A percentile compares a stretch with the other conserved stretches of the same genome.
phyloP scores from a whole-genome alignment of 2,113 vertebrate genomes.

The Smithornis capensis region DNA sequence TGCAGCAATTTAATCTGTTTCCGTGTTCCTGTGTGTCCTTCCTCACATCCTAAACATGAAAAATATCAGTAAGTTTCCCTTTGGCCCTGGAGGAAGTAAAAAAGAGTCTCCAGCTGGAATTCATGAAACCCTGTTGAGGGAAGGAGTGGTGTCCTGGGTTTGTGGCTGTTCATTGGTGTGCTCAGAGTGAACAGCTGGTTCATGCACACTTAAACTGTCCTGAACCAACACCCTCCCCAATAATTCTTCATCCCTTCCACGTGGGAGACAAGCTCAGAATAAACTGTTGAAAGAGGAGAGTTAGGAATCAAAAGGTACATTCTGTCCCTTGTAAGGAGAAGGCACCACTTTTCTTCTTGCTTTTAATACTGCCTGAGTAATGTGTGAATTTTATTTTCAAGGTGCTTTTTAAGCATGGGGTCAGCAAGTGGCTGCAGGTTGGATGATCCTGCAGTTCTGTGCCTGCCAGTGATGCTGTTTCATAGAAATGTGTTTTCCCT shows the following conservation, averaged over 20 bases:
- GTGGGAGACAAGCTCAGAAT: constrained; percentile 35
- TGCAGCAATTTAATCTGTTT: not conserved
- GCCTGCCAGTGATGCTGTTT: constrained; percentile 1
- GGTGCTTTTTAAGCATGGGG: not conserved
- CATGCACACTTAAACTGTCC: constrained; percentile 55
- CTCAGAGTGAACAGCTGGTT: constrained; percentile 40
- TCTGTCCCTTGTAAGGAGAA: not conserved
- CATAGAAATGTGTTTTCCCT: not conserved
- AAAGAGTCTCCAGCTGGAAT: constrained; percentile 56
- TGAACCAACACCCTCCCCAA: not conserved
- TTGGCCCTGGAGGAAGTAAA: not conserved
- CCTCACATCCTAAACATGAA: constrained; percentile 30
- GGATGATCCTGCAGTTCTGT: not conserved
- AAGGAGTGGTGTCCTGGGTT: not conserved
- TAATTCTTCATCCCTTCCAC: constrained; percentile 30
- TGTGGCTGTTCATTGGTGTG: not conserved
- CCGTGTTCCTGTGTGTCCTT: not conserved
- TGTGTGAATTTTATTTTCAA: not conserved
- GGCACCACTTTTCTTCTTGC: not conserved
- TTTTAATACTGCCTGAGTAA: not conserved
- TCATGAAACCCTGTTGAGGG: not conserved
- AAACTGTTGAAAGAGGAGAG: not conserved
- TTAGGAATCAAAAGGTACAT: not conserved
- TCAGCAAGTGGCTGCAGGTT: not conserved
- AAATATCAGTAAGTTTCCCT: constrained; percentile 18